Evolutionary conservation across 2,888 invertebrate species (phyloP), one percentile per base, ranked within the genome.

Genomic region (Vanessa cardui): DNA sequence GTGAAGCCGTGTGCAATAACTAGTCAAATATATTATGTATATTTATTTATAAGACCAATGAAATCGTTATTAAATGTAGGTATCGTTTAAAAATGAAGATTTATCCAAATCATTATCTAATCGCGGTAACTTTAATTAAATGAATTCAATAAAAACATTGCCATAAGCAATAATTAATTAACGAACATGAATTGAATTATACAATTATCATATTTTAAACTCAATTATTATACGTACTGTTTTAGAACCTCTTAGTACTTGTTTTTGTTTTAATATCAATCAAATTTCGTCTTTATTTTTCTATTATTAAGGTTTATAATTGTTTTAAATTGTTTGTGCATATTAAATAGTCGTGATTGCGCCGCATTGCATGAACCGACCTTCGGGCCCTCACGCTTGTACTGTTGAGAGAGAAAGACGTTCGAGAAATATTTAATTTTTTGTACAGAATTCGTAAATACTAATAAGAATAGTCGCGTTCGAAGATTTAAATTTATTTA

Each of bases 381-480:
- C 90, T 90, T 89, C 85, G 81, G 80, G 77, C 79, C 76, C 81
- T 89, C 89, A 89, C 89, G 90, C 82, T 80, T 76, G 86, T 87
- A 89, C 81, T 77, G 76, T 73, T 74, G 69, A 1, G 16, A 21
- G 12, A 21, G 12, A 50, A 50, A 26, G 15, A 39, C 12, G 4
- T 50, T 20, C 52, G 56, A 76, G 72, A 83, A 83, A 68, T 76
- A 68, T 61, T 33, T 61, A 20, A 31, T 18, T 50, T 4, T 18
- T 18, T 39, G 18, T 21, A 6, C 8, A 18, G 12, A 46, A 61
- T 26, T 26, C 20, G 8, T 12, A 31, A 21, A 15, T 15, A 20
- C 7, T 50, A 20, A 15, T 15, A 15, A 50, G 15, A 21, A 21
- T 21, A 15, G 6, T 50, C 12, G 15, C 9, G 4, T 21, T 50